phyloP scores from a whole-genome alignment of 2,888 invertebrate species.

The Allophyes oxyacanthae region DNA sequence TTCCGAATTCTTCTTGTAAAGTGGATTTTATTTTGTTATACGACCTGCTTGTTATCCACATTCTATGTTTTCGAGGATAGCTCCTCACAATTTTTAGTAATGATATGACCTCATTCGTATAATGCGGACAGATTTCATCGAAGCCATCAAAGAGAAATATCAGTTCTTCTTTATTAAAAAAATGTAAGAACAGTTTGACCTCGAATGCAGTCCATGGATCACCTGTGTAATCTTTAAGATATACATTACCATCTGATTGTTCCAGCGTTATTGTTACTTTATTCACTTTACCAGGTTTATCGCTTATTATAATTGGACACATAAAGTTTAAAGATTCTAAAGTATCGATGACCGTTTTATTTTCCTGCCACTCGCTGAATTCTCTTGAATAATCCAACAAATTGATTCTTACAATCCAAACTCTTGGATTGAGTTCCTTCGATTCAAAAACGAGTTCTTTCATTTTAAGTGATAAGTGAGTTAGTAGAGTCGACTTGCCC shows the following conservation, averaged over 20 bases:
- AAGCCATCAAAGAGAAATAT: conserved; percentile 45
- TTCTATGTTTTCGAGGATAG: conserved; percentile 4
- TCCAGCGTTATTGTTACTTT: neutral
- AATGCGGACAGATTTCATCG: conserved; percentile 44
- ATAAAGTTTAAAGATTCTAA: conserved; percentile 13
- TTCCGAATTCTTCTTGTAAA: conserved; percentile 25
- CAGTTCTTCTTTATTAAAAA: conserved; percentile 18
- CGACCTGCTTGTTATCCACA: conserved; percentile 41
- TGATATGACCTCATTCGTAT: conserved; percentile 18
- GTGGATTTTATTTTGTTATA: conserved; percentile 24
- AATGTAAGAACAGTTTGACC: conserved; percentile 29
- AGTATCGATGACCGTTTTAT: conserved; percentile 1
- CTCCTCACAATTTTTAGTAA: conserved; percentile 11
- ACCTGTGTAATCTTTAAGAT: neutral
- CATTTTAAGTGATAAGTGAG: conserved; percentile 35
- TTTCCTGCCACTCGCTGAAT: conserved; percentile 24
- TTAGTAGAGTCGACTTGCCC: conserved; percentile 50
- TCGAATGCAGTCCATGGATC: conserved; percentile 4
- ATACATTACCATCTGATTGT: neutral
- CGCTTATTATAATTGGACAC: conserved; percentile 1
- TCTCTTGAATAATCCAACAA: conserved; percentile 17
- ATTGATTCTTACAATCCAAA: conserved; percentile 40
- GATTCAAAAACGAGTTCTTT: conserved; percentile 22
- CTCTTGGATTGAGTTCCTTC: conserved; percentile 11
- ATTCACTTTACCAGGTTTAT: neutral